Conservation (phyloP, 2,888 invertebrate species). For the Spatulosminthurus flaviceps region DNA sequence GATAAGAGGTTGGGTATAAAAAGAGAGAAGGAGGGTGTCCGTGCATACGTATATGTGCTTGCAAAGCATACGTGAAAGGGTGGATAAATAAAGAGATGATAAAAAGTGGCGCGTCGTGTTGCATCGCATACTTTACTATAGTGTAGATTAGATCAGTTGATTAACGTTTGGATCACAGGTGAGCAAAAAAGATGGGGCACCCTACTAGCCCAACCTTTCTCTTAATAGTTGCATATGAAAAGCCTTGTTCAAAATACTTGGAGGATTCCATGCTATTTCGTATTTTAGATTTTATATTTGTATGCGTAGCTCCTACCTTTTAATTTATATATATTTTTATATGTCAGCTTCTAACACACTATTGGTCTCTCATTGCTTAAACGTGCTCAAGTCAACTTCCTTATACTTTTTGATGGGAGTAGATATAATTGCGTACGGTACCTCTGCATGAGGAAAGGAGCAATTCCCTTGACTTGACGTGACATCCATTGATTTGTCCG, state of each 20-base stretch:
- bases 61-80: background rate
- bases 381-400: too few species aligned
- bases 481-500: slow-evolving; percentile 13
- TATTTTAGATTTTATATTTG: too few species aligned
- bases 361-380: too few species aligned
- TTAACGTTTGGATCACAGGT: slow-evolving; percentile 36
- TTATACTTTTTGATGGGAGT: too few species aligned
- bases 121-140: background rate
- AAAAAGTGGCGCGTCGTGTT: slow-evolving; percentile 10
- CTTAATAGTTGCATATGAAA: too few species aligned
- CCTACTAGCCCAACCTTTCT: background rate
- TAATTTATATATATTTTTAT: too few species aligned
- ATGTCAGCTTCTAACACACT: too few species aligned
- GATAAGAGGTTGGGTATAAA: background rate
- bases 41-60: background rate
- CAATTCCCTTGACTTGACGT: background rate
- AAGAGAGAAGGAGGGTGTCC: background rate
- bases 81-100: slow-evolving; percentile 3
- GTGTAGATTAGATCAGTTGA: slow-evolving; percentile 32
- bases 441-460: too few species aligned
- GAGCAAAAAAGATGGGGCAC: slow-evolving; percentile 21
- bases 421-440: too few species aligned
- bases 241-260: too few species aligned
- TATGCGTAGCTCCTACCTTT: too few species aligned
- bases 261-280: too few species aligned